A percentile compares a stretch with the other conserved stretches of the same genome.
phyloP scores from a whole-genome alignment of 2,113 vertebrate species.

The Hippocampus barbouri region DNA sequence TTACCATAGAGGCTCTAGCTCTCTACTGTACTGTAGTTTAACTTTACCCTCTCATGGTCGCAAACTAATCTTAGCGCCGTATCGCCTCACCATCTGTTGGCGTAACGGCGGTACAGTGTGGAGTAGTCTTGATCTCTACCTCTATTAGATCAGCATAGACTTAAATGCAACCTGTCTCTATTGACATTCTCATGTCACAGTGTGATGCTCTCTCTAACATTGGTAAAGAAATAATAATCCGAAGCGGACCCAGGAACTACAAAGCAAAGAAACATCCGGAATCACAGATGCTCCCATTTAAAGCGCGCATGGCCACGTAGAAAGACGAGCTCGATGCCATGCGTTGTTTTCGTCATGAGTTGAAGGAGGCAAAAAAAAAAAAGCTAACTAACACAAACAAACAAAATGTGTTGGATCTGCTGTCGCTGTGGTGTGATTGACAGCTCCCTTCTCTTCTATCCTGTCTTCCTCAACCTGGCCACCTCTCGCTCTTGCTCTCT shows the following conservation, averaged over 20 bases:
- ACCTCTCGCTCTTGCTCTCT: not conserved
- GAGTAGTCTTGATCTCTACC: constrained; percentile 72
- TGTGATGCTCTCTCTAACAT: constrained; percentile 44
- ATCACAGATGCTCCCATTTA: constrained; percentile 5
- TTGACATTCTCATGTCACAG: constrained; percentile 59
- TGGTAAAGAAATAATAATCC: not conserved
- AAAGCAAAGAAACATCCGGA: constrained; percentile 37
- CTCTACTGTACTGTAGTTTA: constrained; percentile 67
- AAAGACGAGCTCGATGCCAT: not conserved
- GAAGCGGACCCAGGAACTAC: constrained; percentile 4
- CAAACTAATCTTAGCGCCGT: constrained; percentile 78
- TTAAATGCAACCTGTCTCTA: constrained; percentile 72
- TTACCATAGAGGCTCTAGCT: constrained; percentile 65
- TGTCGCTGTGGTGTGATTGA: constrained; percentile 52
- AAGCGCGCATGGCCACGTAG: constrained; percentile 4
- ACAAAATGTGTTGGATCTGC: constrained; percentile 35
- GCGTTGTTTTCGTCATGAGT: constrained; percentile 15
- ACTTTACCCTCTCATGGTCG: constrained; percentile 71
- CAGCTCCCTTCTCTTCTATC: constrained; percentile 38
- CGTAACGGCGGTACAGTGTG: constrained; percentile 74
- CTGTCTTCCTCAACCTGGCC: constrained; percentile 4
- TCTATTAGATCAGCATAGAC: constrained; percentile 73
- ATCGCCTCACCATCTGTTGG: constrained; percentile 72
- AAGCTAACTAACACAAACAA: constrained; percentile 56
- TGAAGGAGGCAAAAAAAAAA: constrained; percentile 41